Evolutionary conservation across 2,113 vertebrate species (phyloP).

Genomic region (Gallinago undulata): DNA sequence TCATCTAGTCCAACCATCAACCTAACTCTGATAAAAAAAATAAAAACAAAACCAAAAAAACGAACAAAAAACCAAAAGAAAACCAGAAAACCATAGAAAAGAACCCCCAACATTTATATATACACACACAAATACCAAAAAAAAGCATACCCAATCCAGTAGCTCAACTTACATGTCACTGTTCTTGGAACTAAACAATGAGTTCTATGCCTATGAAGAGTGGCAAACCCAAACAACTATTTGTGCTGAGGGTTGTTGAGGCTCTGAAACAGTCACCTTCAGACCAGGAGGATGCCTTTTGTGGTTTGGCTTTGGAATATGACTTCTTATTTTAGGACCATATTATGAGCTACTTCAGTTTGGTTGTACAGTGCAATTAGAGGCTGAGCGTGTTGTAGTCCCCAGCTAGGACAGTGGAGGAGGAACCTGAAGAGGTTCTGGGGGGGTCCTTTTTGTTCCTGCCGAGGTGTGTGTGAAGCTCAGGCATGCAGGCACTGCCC

Average conservation of each 20-base stretch:
- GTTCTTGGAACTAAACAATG: neutral
- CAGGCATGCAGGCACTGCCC: rapidly evolving
- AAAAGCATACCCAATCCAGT: neutral
- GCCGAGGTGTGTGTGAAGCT: neutral
- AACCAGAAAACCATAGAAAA: too few relatives aligned
- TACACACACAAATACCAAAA: neutral
- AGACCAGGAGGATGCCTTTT: neutral
- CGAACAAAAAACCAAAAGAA: too few relatives aligned
- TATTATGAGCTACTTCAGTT: neutral
- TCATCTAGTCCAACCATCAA: too few relatives aligned
- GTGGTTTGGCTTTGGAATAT: neutral
- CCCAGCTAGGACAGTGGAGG: neutral
- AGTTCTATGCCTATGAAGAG: neutral
- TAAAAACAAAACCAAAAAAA: too few relatives aligned
- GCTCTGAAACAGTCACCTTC: neutral
- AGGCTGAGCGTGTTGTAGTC: neutral
- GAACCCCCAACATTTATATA: too few relatives aligned
- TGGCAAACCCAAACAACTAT: neutral
- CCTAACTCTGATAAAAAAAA: too few relatives aligned
- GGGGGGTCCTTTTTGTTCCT: neutral
- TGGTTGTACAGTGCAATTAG: neutral
- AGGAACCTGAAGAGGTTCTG: too few relatives aligned
- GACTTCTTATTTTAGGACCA: neutral
- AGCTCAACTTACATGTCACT: neutral
- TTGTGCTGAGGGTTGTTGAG: neutral